Evolutionary conservation across 2,888 invertebrate genomes (phyloP).

Genomic region (Epistrophe eligans): DNA sequence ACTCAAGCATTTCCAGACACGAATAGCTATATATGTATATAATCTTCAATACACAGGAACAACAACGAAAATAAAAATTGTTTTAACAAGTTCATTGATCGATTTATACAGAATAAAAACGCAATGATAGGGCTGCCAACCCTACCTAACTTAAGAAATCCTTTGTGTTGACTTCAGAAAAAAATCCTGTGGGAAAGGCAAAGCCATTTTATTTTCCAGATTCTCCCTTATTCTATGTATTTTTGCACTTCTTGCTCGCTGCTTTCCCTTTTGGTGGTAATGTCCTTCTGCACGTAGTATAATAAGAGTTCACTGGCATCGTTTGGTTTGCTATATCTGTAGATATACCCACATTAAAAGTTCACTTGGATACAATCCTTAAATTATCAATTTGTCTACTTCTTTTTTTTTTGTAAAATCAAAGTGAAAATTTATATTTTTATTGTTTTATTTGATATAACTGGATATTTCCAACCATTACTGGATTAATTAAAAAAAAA

Average conservation of each 20-base stretch:
- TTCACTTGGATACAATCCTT: slow-evolving; percentile 14
- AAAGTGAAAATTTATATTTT: not conserved
- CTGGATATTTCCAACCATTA: slow-evolving; percentile 46
- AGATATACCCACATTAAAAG: not conserved
- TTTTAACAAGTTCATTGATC: slow-evolving; percentile 72
- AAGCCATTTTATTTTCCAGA: slow-evolving; percentile 21
- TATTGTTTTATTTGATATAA: slow-evolving; percentile 8
- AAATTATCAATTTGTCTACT: not conserved
- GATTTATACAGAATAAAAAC: slow-evolving; percentile 51
- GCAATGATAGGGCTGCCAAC: slow-evolving; percentile 58
- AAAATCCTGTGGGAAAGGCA: slow-evolving; percentile 14
- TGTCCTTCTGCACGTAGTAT: slow-evolving; percentile 48
- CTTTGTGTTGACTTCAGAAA: slow-evolving; percentile 33
- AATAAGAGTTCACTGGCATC: slow-evolving; percentile 53
- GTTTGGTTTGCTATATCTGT: not conserved
- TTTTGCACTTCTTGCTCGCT: slow-evolving; percentile 18
- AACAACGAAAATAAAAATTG: slow-evolving; percentile 27
- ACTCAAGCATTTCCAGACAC: slow-evolving; percentile 43
- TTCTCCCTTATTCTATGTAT: slow-evolving; percentile 28
- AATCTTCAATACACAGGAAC: slow-evolving; percentile 20
- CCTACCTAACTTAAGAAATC: slow-evolving; percentile 45
- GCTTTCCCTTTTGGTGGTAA: slow-evolving; percentile 37
- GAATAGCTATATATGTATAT: not conserved
- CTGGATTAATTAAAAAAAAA: slow-evolving; percentile 29
- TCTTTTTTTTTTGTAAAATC: not conserved